Evolutionary conservation across 2,797 vertebrate genomes (phyloP), one percentile per base, ranked within the genome.

Genomic region (Decapterus maruadsi): DNA sequence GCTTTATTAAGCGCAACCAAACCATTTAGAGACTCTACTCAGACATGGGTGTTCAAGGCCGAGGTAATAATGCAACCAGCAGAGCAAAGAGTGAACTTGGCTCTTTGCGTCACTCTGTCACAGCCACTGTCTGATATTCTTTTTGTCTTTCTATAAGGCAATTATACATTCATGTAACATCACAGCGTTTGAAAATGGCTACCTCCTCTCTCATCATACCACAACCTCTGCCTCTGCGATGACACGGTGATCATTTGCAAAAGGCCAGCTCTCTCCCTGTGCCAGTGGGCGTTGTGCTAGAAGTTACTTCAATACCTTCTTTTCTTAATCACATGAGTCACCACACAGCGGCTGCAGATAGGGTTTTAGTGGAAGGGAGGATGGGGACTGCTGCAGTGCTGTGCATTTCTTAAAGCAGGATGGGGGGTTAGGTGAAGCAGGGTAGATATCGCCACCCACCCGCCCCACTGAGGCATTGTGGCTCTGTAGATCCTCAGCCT

Each of bases 261-360:
- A 68, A 68, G 68, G 58, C 31, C 73, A 64, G 75, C 80, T 86
- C 72, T 77, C 67, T 60, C 60, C 48, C 51, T 45, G 2, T 69
- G 77, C 78, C 73, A 78, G 70, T 58, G 61, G 43, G 78, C 81
- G 76, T 80, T 81, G 73, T 54, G 69, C 45, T 63, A 22, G 61
- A 61, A 68, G 46, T 8, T 45, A 54, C 73, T 78, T 84, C 68
- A 69, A n/a, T 78, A 66, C 79, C 83, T 78, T 72, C 82, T 87
- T 89, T 91, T 75, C 85, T 82, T 94, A 92, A 93, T 93, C 92
- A 89, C 86, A 84, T 75, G 83, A 93, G 89, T 90, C 87, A 68
- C 85, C 84, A 68, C 66, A 72, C 53, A 48, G 82, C 81, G 74
- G 80, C 69, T 66, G 77, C 67, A 76, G 80, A 88, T 73, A 77